These are phyloP conservation scores for Sympetrum striolatum DNA, from an alignment of 2,888 invertebrate genomes.

Conservation along the genomic window DNA sequence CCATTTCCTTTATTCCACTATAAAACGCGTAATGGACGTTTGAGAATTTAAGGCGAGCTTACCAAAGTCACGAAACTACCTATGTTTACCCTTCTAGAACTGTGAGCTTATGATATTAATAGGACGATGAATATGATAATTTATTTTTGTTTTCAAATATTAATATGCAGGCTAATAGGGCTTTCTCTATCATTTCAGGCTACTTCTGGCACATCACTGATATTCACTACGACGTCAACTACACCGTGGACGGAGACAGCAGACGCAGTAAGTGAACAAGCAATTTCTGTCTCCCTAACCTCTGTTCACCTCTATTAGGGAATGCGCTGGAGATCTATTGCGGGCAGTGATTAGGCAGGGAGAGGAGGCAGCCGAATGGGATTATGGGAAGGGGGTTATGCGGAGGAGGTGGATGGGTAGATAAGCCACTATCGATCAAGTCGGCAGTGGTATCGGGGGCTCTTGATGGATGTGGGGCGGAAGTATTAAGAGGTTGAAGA, in stretches of 20 bases:
- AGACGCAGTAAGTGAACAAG: slow-evolving; percentile 73
- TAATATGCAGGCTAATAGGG: neutral
- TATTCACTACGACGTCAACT: slow-evolving; percentile 87
- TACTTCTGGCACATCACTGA: slow-evolving; percentile 97
- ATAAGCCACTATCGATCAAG: too few species aligned
- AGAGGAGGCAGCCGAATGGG: slow-evolving; percentile 1
- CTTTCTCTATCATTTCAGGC: slow-evolving; percentile 67
- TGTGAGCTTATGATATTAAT: too few species aligned
- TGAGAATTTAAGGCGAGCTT: too few species aligned
- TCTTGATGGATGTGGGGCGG: neutral
- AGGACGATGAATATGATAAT: too few species aligned
- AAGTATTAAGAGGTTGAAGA: neutral
- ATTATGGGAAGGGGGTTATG: slow-evolving; percentile 1
- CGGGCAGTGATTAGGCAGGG: neutral
- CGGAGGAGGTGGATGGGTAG: too few species aligned
- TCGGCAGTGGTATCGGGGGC: too few species aligned
- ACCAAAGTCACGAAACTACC: too few species aligned
- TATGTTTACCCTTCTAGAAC: too few species aligned
- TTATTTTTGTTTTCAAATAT: too few species aligned
- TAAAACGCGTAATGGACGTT: too few species aligned
- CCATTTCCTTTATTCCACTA: too few species aligned
- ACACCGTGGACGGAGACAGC: slow-evolving; percentile 77
- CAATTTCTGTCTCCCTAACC: neutral
- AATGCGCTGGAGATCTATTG: neutral
- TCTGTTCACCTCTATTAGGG: neutral